Conservation (phyloP, 2,888 invertebrate genomes). For the Hyppa rectilinea region DNA sequence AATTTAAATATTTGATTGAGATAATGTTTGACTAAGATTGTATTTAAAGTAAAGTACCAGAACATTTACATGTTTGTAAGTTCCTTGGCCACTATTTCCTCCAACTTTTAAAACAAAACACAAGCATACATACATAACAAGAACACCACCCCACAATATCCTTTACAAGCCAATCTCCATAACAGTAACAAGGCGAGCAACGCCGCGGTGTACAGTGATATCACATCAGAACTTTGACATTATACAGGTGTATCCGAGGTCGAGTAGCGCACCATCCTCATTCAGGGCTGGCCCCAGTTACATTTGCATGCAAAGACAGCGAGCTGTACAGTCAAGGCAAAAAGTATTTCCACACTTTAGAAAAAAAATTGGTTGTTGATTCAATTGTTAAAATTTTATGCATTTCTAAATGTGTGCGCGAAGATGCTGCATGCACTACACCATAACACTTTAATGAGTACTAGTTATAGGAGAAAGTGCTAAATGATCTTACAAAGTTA, state of each 20-base stretch:
- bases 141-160: constrained; percentile 29
- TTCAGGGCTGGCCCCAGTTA: constrained; percentile 36
- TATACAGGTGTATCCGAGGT: constrained; percentile 44
- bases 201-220: constrained; percentile 27
- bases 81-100: neutral
- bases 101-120: neutral
- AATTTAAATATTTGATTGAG: too few species aligned
- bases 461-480: neutral
- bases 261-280: constrained; percentile 30
- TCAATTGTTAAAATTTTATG: neutral
- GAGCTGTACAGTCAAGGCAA: neutral
- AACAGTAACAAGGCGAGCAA: constrained; percentile 19
- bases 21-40: too few species aligned
- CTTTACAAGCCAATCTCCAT: constrained; percentile 34
- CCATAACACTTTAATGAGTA: neutral
- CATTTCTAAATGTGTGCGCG: neutral
- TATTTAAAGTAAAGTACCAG: neutral
- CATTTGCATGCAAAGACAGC: constrained; percentile 48
- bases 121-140: neutral
- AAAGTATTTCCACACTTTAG: neutral
- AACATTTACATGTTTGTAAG: neutral
- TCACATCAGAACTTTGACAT: constrained; percentile 57
- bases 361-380: neutral
- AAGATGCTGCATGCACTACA: neutral
- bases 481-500: neutral